A percentile compares a stretch with the other conserved stretches of the same genome.
phyloP scores from a whole-genome alignment of 2,888 invertebrate species.

The Leptinotarsa haldemani region DNA sequence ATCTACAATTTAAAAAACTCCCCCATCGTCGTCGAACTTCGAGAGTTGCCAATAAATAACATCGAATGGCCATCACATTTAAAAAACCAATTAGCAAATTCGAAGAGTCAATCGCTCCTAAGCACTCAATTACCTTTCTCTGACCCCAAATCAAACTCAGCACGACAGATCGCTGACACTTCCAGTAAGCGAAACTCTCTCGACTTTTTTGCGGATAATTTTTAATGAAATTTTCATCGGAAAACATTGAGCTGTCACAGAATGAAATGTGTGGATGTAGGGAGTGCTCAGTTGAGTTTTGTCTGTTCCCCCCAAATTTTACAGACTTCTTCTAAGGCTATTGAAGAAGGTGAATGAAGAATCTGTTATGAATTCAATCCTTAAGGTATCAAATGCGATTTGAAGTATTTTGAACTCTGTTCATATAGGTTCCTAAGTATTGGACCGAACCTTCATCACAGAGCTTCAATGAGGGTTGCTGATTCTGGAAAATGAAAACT shows the following conservation, averaged over 20 bases:
- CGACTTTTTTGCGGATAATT: conserved; percentile 54
- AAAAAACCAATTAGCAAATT: conserved; percentile 39
- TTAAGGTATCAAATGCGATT: too few species aligned
- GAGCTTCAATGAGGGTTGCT: too few species aligned
- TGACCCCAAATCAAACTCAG: conserved; percentile 21
- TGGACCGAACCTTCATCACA: too few species aligned
- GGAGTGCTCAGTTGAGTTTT: conserved; percentile 51
- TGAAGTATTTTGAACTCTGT: too few species aligned
- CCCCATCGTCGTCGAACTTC: conserved; percentile 18
- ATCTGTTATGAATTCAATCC: too few species aligned
- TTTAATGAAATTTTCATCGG: conserved; percentile 63
- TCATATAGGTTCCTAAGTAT: too few species aligned
- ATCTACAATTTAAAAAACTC: conserved; percentile 34
- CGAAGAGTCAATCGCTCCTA: conserved; percentile 38
- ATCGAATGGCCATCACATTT: conserved; percentile 36
- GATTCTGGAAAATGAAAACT: too few species aligned
- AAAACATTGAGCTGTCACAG: conserved; percentile 58
- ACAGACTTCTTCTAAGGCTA: too few species aligned
- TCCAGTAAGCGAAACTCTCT: conserved; percentile 32
- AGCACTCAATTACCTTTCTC: conserved; percentile 39
- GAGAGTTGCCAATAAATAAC: conserved; percentile 30
- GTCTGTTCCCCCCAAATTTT: neutral
- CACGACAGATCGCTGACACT: conserved; percentile 45
- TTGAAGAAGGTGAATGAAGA: too few species aligned
- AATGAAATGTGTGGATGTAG: conserved; percentile 55